phyloP scores from a whole-genome alignment of 2,797 vertebrate species.

The Neomorphus geoffroyi region DNA sequence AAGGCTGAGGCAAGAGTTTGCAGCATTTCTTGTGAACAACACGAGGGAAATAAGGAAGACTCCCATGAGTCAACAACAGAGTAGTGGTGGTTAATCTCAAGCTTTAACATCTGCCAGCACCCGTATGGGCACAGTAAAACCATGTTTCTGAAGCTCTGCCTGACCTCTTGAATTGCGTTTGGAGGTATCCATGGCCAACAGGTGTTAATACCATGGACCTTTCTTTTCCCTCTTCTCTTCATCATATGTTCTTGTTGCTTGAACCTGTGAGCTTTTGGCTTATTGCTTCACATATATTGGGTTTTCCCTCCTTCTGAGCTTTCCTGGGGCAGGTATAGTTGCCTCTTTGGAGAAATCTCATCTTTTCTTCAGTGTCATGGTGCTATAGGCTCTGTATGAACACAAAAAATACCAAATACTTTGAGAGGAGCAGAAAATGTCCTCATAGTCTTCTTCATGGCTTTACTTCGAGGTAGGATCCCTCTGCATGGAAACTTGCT shows the following conservation, averaged over 20 bases:
- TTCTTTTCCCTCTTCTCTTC: background rate
- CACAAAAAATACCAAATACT: background rate
- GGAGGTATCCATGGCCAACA: background rate
- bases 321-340: background rate
- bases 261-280: background rate
- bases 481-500: background rate
- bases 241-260: background rate
- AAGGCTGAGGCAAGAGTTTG: background rate
- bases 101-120: background rate
- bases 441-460: background rate
- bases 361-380: background rate
- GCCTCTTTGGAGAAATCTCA: background rate
- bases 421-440: background rate
- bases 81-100: background rate
- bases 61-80: background rate
- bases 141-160: background rate
- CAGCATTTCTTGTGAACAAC: background rate
- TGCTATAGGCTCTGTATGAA: fast-evolving
- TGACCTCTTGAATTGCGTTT: background rate
- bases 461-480: background rate
- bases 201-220: background rate
- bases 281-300: background rate
- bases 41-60: background rate
- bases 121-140: background rate
- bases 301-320: background rate